Percentiles rank a stretch among this genome's conserved stretches.
phyloP scores from a whole-genome alignment of 2,797 vertebrate species.

The Eulemur albifrons region DNA sequence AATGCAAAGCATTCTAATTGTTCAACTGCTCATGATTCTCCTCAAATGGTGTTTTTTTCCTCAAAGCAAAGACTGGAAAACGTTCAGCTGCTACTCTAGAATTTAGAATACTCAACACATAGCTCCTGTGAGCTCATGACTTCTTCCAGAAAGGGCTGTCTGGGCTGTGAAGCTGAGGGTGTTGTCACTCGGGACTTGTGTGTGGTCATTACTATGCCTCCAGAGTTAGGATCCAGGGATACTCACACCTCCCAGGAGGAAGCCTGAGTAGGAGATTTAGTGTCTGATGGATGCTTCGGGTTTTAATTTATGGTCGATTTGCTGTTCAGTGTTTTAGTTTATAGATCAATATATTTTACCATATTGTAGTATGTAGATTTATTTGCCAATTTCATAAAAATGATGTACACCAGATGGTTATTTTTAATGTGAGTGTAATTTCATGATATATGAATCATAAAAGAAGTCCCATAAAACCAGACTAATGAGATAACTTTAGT shows the following conservation, averaged over 20 bases:
- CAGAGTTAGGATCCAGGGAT: neutral
- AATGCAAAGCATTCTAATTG: neutral
- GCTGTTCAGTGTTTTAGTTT: slow-evolving; percentile 56
- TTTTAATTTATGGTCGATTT: slow-evolving; percentile 53
- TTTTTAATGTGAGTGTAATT: slow-evolving; percentile 67
- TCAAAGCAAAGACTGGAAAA: neutral
- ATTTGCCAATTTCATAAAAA: slow-evolving; percentile 60
- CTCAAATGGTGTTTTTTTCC: neutral
- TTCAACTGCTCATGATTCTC: neutral
- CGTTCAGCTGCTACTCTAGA: neutral
- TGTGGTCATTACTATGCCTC: neutral
- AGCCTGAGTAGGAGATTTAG: neutral
- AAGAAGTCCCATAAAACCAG: slow-evolving; percentile 52
- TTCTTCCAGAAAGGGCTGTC: neutral
- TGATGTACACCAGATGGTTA: slow-evolving; percentile 64
- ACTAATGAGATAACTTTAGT: slow-evolving; percentile 49
- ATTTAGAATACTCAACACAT: neutral
- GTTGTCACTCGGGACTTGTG: neutral
- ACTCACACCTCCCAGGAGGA: neutral
- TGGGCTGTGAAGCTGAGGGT: neutral
- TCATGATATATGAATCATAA: slow-evolving; percentile 59
- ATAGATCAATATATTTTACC: slow-evolving; percentile 59
- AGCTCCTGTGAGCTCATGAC: neutral
- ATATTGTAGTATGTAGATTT: slow-evolving; percentile 51
- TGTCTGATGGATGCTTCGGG: neutral